These are phyloP conservation scores for Ophioninae sp. DNA, from an alignment of 2,888 invertebrate genomes.

Conservation along the genomic window DNA sequence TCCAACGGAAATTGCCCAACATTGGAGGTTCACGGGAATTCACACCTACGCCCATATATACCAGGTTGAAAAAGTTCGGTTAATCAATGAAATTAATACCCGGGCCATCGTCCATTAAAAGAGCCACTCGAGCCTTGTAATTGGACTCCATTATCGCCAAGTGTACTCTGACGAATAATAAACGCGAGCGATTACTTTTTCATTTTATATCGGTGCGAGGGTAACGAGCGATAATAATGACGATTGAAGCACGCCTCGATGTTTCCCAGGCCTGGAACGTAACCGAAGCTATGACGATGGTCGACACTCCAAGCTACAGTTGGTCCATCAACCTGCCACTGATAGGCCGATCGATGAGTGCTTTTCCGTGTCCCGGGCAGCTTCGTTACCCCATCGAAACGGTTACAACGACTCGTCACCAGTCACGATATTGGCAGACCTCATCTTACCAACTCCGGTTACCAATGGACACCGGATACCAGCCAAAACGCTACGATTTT, in stretches of 20 bases:
- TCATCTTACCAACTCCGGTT: background rate
- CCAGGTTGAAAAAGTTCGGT: background rate
- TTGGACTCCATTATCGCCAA: background rate
- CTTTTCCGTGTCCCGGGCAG: background rate
- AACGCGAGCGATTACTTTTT: background rate
- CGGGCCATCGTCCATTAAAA: background rate
- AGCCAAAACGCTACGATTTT: background rate
- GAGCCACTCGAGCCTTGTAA: background rate
- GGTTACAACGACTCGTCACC: background rate
- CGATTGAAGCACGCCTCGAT: background rate
- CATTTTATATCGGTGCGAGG: background rate
- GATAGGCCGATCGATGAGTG: background rate
- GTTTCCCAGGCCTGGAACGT: background rate
- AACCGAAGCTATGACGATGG: background rate
- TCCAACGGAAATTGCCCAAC: constrained; percentile 4
- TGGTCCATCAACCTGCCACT: background rate
- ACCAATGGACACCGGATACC: background rate
- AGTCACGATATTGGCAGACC: background rate
- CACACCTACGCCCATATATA: background rate
- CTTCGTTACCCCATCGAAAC: background rate
- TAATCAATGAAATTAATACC: constrained; percentile 2
- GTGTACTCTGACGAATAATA: background rate
- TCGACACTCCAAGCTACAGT: background rate
- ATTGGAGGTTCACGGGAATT: background rate
- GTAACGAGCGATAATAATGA: background rate